These are phyloP conservation scores for Pomatorhinus ruficollis DNA, from an alignment of 2,113 vertebrate genomes.

Conservation along the genomic window DNA sequence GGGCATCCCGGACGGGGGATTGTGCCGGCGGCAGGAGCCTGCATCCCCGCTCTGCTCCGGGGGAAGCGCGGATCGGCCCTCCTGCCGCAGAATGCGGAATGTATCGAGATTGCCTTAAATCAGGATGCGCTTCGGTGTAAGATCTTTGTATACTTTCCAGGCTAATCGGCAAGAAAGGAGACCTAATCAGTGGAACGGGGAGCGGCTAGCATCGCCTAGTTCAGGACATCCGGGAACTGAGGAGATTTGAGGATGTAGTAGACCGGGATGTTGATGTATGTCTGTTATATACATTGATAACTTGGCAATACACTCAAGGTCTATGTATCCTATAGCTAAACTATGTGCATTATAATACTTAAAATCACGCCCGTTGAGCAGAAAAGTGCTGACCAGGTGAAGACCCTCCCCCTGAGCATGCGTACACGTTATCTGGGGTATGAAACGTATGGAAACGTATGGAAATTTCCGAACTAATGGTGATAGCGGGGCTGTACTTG, in stretches of 20 bases:
- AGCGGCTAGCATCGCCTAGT: background rate
- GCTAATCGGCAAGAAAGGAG: background rate
- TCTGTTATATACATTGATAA: no score
- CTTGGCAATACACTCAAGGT: no score
- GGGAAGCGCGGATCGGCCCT: no score
- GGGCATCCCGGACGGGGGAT: fast-evolving
- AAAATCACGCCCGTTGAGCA: background rate
- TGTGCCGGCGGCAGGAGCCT: background rate
- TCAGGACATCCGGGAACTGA: background rate
- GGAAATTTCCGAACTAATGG: no score
- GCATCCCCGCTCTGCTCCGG: no score
- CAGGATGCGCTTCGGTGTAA: background rate
- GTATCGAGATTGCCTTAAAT: background rate
- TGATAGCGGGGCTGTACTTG: background rate
- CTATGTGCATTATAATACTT: background rate
- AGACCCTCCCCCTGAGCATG: background rate
- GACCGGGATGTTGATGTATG: no score
- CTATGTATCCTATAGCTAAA: background rate
- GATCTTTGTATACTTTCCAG: no score
- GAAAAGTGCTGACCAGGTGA: background rate
- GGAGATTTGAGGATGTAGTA: background rate
- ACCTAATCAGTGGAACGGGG: background rate
- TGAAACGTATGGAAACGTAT: no score
- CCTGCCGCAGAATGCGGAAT: fast-evolving
- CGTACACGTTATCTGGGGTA: no score